A percentile compares a stretch with the other conserved stretches of the same genome.
phyloP scores from a whole-genome alignment of 2,113 vertebrate genomes.

The Danionella cerebrum region DNA sequence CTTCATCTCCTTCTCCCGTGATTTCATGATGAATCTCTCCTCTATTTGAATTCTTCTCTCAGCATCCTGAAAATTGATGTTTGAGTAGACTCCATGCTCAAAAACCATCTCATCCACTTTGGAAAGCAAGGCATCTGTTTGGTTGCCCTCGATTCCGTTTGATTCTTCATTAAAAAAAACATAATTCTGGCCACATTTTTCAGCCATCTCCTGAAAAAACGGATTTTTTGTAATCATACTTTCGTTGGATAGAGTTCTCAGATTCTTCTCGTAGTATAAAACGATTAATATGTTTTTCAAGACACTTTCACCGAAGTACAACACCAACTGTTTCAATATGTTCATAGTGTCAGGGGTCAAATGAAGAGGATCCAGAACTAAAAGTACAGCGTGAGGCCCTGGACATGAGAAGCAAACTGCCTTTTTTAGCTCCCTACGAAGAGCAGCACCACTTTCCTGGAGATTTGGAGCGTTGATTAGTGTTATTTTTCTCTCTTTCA shows the following conservation, averaged over 20 bases:
- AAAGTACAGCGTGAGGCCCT: constrained; percentile 23
- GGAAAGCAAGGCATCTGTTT: constrained; percentile 3
- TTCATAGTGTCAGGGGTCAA: background rate
- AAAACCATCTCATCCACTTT: constrained; percentile 17
- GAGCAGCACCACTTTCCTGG: background rate
- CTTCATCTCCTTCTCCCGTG: constrained; percentile 6
- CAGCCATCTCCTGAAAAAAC: constrained; percentile 14
- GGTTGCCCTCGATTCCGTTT: background rate
- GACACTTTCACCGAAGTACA: constrained; percentile 24
- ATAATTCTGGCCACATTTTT: constrained; percentile 33
- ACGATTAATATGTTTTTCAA: constrained; percentile 33
- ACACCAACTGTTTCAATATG: constrained; percentile 2
- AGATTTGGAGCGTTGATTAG: constrained; percentile 25
- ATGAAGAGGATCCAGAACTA: background rate
- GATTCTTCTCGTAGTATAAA: constrained; percentile 8
- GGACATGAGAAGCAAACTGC: constrained; percentile 37
- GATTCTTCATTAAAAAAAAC: background rate
- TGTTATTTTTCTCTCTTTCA: background rate
- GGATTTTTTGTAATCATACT: constrained; percentile 10
- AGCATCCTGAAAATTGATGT: constrained; percentile 19
- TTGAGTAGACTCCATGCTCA: constrained; percentile 6
- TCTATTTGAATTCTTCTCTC: constrained; percentile 28
- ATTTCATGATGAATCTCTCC: background rate
- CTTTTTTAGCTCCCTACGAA: constrained; percentile 25
- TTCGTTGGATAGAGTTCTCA: background rate